These are phyloP conservation scores for Lepidurus couesii DNA, from an alignment of 1,140 invertebrate genomes.

Conservation along the genomic window DNA sequence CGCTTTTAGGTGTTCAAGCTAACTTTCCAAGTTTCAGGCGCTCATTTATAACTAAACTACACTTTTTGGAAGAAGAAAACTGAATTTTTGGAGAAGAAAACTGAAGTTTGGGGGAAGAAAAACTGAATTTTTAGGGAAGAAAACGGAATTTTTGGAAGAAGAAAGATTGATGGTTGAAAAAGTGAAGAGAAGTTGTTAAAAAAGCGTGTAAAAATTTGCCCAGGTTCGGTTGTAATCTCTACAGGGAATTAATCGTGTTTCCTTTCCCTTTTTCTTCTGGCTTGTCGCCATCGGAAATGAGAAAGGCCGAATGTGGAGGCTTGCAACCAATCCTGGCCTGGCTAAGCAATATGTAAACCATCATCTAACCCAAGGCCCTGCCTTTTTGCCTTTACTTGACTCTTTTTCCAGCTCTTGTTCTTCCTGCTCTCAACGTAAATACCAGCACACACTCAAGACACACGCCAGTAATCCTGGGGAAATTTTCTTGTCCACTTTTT, in stretches of 20 bases:
- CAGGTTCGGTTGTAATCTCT: background rate
- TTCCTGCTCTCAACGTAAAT: background rate
- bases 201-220: background rate
- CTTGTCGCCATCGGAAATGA: slow-evolving; percentile 14
- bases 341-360: slow-evolving; percentile 22
- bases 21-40: too few relatives aligned
- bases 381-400: slow-evolving; percentile 5
- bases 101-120: too few relatives aligned
- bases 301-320: slow-evolving; percentile 1
- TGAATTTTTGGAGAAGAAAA: too few relatives aligned
- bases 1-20: too few relatives aligned
- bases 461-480: background rate
- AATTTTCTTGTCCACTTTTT: background rate
- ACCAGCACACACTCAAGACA: background rate
- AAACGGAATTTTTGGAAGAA: too few relatives aligned
- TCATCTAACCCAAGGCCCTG: slow-evolving; percentile 13
- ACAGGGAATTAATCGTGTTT: background rate
- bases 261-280: background rate
- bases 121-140: too few relatives aligned
- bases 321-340: slow-evolving; percentile 17
- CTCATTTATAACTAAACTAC: too few relatives aligned
- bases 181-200: too few relatives aligned
- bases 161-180: too few relatives aligned
- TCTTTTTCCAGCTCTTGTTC: background rate
- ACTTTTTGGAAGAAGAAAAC: too few relatives aligned